phyloP scores from a whole-genome alignment of 2,888 invertebrate genomes.

The Cheilosia soror region DNA sequence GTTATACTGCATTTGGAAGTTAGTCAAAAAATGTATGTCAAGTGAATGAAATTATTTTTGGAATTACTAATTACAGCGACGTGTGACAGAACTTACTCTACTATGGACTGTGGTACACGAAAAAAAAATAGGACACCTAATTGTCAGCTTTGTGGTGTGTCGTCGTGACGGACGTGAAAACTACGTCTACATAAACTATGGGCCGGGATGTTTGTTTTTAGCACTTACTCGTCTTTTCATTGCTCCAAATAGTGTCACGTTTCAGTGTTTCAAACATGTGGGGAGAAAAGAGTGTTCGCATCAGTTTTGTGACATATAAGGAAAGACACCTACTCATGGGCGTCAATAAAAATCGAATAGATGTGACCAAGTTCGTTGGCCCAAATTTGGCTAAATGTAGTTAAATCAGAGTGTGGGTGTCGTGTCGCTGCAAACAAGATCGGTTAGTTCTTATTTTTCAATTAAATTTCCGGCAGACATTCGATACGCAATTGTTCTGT shows the following conservation, averaged over 20 bases:
- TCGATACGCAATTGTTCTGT: conserved; percentile 40
- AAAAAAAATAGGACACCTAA: conserved; percentile 62
- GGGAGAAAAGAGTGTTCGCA: conserved; percentile 13
- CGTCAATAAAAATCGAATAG: conserved; percentile 44
- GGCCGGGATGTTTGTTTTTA: conserved; percentile 25
- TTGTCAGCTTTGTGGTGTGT: conserved; percentile 45
- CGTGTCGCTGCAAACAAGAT: conserved; percentile 20
- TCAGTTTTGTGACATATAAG: conserved; percentile 42
- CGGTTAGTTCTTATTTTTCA: conserved; percentile 13
- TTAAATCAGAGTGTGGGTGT: conserved; percentile 48
- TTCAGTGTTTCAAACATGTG: background rate
- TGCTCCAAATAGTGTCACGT: conserved; percentile 70
- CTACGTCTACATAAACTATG: conserved; percentile 14
- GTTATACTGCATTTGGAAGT: conserved; percentile 1
- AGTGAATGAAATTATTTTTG: conserved; percentile 50
- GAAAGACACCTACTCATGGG: conserved; percentile 44
- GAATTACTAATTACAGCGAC: conserved; percentile 64
- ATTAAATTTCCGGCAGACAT: conserved; percentile 2
- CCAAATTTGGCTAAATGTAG: conserved; percentile 62
- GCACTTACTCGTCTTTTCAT: conserved; percentile 29
- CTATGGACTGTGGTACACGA: background rate
- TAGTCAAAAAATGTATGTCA: conserved; percentile 61
- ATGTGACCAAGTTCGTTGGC: conserved; percentile 60
- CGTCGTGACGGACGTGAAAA: conserved; percentile 30
- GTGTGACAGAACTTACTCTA: conserved; percentile 6